Conservation (phyloP, 2,888 invertebrate genomes). For the Pomacea canaliculata region DNA sequence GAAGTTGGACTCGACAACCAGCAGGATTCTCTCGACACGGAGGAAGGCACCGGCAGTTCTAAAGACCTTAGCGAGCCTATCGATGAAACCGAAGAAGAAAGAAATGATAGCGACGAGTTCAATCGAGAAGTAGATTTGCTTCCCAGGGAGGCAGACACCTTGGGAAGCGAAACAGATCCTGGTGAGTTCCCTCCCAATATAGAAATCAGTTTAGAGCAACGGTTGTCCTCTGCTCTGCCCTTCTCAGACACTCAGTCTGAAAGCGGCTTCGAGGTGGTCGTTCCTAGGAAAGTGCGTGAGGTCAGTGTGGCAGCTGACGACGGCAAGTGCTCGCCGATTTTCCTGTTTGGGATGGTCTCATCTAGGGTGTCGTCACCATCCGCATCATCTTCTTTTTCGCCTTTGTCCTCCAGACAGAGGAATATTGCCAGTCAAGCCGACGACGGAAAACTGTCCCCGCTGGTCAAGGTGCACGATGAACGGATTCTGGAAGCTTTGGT, state of each 20-base stretch:
- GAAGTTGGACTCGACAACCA: slow-evolving; percentile 63
- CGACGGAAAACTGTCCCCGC: slow-evolving; percentile 41
- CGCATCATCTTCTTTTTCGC: slow-evolving; percentile 1
- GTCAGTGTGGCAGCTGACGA: slow-evolving; percentile 35
- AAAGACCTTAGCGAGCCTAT: slow-evolving; percentile 23
- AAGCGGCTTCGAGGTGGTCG: neutral
- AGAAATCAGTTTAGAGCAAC: neutral
- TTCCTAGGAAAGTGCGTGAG: neutral
- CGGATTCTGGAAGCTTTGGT: slow-evolving; percentile 33
- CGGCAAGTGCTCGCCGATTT: slow-evolving; percentile 34
- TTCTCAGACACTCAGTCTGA: slow-evolving; percentile 4
- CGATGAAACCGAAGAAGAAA: slow-evolving; percentile 18
- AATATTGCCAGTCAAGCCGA: slow-evolving; percentile 35
- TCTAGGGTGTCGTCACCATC: slow-evolving; percentile 5
- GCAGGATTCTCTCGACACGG: slow-evolving; percentile 56
- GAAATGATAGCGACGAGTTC: neutral
- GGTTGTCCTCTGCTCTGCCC: neutral
- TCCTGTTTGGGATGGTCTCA: slow-evolving; percentile 8
- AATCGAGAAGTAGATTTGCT: neutral
- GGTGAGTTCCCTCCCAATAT: slow-evolving; percentile 7
- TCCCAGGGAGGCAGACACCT: neutral
- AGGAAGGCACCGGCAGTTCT: slow-evolving; percentile 41
- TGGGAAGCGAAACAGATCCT: slow-evolving; percentile 16
- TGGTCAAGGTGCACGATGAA: slow-evolving; percentile 35
- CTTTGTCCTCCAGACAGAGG: neutral